phyloP scores from a whole-genome alignment of 2,888 invertebrate genomes.

The Glyphotaelius pellucidus region DNA sequence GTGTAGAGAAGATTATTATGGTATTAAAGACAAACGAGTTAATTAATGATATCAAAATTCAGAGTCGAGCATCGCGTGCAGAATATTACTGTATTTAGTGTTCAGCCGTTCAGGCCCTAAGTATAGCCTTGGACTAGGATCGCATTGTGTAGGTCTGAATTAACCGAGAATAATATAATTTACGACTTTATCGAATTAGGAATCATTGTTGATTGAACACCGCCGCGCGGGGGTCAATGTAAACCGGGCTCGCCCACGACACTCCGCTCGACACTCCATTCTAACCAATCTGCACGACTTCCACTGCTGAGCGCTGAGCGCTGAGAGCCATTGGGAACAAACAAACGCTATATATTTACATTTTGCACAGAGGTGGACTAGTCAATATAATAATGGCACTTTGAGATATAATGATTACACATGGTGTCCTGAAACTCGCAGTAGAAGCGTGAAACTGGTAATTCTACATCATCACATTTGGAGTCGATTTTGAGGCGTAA shows the following conservation, averaged over 20 bases:
- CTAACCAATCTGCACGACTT: conserved; percentile 48
- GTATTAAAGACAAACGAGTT: not conserved
- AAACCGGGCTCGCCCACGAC: conserved; percentile 44
- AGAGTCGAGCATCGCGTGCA: not conserved
- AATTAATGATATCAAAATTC: not conserved
- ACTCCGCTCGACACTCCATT: conserved; percentile 43
- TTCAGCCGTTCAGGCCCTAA: not conserved
- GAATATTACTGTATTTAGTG: not conserved
- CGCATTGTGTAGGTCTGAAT: conserved; percentile 15
- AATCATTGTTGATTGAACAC: conserved; percentile 56
- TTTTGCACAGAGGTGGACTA: not conserved
- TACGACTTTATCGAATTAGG: conserved; percentile 56
- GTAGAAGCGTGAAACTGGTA: no score
- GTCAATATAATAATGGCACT: not conserved
- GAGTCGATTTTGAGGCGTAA: no score
- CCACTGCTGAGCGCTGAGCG: not conserved
- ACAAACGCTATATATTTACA: conserved; percentile 11
- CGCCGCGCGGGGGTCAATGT: conserved; percentile 51
- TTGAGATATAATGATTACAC: not conserved
- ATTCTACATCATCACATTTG: no score
- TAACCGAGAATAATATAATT: conserved; percentile 18
- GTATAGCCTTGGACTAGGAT: conserved; percentile 4
- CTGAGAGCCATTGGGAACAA: not conserved
- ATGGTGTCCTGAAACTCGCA: no score
- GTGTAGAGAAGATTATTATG: not conserved